Base-by-base conservation (phyloP, 2,797 vertebrate species). In the Sebastes hubbsi region DNA sequence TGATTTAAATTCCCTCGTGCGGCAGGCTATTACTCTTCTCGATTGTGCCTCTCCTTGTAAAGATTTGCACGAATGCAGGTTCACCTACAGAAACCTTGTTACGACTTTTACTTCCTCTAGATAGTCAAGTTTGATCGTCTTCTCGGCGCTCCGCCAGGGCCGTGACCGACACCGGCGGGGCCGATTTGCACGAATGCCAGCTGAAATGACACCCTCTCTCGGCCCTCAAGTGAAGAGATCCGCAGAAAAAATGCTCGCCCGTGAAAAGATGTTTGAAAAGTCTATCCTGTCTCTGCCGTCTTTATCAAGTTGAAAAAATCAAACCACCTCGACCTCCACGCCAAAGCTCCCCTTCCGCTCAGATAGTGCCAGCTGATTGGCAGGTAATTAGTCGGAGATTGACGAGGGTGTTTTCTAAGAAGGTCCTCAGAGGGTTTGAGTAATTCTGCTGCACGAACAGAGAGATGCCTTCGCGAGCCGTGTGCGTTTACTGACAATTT, bases 321-420 rank as follows among this genome's bases (percentile, higher is more conserved):
- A 4, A n/a, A 77, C 63, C 73, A 64, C 66, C 54, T 60, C 67
- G 46, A 54, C 10, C 56, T 59, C 24, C 16, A n/a, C 13, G 66
- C 46, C 65, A 42, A 61, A 65, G 61, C 69, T 38, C 38, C 71
- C 42, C 56, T 56, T 32, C 70, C 49, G 3, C 70, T 66, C 5
- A 46, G 49, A 61, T 22, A 30, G 32, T 38, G 12, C 6, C 42
- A 56, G 74, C 30, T 87, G 91, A 93, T 63, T 91, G 92, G 81
- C 89, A 83, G 85, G 83, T 85, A 88, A 92, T 93, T 92, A 91
- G 81, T 49, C 3, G 0, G 29, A 80, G 82, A 89, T 75, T 88
- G 88, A 86, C 84, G 62, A 56, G 29, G 27, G 81, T 77, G 29
- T 88, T 87, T 91, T 87, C 49, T 72, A 46, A 74, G 78, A 82